Conservation (phyloP, 2,888 invertebrate genomes). For the Oegoconia quadripuncta region DNA sequence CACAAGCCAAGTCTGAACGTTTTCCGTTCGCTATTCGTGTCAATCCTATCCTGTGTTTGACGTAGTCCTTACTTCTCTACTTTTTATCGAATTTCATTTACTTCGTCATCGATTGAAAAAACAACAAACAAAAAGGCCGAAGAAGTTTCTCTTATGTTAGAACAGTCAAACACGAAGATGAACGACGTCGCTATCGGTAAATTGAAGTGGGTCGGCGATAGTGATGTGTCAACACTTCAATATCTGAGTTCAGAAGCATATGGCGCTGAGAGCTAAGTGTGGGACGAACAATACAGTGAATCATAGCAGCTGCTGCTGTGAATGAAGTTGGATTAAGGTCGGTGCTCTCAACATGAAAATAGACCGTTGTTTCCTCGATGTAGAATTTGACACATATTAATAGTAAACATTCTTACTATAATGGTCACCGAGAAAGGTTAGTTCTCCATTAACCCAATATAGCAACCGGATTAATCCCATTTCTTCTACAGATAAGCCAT, state of each 20-base stretch:
- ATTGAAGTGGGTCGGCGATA: constrained; percentile 36
- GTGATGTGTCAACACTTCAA: constrained; percentile 21
- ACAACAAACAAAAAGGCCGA: constrained; percentile 22
- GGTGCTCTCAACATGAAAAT: constrained; percentile 59
- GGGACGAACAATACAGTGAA: constrained; percentile 60
- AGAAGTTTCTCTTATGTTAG: constrained; percentile 27
- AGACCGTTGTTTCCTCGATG: constrained; percentile 40
- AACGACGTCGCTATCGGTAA: constrained; percentile 39
- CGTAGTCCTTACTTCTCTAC: neutral
- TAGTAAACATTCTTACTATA: constrained; percentile 10
- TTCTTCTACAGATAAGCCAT: constrained; percentile 4
- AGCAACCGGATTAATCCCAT: constrained; percentile 6
- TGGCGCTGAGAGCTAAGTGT: constrained; percentile 39
- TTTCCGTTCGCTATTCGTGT: constrained; percentile 45
- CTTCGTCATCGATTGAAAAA: constrained; percentile 13
- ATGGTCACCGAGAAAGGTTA: neutral
- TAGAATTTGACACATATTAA: constrained; percentile 20
- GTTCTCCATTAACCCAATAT: constrained; percentile 2
- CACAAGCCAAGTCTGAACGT: constrained; percentile 31
- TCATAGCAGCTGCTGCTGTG: constrained; percentile 52
- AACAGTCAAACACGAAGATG: no score
- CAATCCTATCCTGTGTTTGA: constrained; percentile 16
- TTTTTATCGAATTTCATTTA: neutral
- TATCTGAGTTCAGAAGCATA: constrained; percentile 33
- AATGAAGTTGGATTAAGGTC: constrained; percentile 58